These are phyloP conservation scores for Leucoptera coffeella DNA, from an alignment of 2,888 invertebrate species.

Conservation along the genomic window DNA sequence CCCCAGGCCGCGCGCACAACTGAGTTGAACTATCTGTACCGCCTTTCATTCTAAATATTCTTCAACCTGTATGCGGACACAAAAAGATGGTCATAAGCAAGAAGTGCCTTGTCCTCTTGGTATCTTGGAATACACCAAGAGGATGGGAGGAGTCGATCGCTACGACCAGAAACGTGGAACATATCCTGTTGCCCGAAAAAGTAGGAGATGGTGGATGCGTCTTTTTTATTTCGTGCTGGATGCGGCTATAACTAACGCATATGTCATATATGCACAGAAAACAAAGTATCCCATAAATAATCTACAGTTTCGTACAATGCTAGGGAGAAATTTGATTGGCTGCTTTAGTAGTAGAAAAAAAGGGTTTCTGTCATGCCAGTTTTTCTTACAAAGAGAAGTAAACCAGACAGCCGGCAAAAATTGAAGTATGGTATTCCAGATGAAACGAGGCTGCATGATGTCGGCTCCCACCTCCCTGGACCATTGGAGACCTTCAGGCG, in stretches of 20 bases:
- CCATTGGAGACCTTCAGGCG: conserved; percentile 7
- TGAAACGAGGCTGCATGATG: conserved; percentile 7
- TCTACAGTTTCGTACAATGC: conserved; percentile 1
- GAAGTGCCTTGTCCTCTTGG: conserved; percentile 4
- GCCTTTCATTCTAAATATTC: conserved; percentile 6
- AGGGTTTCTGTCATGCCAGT: conserved; percentile 7
- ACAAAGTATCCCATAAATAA: conserved; percentile 1
- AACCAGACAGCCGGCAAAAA: conserved; percentile 7
- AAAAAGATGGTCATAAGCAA: conserved; percentile 7
- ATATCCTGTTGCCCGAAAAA: conserved; percentile 4
- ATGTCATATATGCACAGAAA: conserved; percentile 5
- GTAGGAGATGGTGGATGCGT: conserved; percentile 3
- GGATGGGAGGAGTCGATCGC: conserved; percentile 5
- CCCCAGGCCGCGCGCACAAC: conserved; percentile 6
- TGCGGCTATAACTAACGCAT: conserved; percentile 8
- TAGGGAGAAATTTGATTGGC: conserved; percentile 5
- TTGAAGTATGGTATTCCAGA: conserved; percentile 8
- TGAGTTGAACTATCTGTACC: conserved; percentile 5
- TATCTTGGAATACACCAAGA: conserved; percentile 4
- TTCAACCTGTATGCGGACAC: conserved; percentile 6
- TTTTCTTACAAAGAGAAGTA: conserved; percentile 8
- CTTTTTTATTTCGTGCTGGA: conserved; percentile 5
- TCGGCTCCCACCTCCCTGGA: conserved; percentile 8
- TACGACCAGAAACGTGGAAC: conserved; percentile 4
- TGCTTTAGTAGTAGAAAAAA: conserved; percentile 5